Base-by-base conservation (phyloP, 2,797 vertebrate species). In the Zalophus californianus region DNA sequence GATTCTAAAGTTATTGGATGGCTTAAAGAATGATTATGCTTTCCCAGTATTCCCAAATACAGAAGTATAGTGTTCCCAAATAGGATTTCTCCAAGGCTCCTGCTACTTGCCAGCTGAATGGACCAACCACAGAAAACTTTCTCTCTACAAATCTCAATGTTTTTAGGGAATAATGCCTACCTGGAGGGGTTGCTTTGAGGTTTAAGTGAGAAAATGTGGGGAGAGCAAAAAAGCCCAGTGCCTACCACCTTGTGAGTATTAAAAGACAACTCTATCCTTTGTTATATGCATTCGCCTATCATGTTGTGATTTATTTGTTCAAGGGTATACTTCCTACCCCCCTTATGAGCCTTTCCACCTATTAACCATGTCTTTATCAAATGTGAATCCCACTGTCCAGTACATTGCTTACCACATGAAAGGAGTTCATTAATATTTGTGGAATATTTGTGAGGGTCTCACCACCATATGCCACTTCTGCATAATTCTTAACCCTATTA, bases 181-280 rank as follows among this genome's bases (percentile, higher is more conserved):
- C 23, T 72, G 90, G 60, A 88, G 7, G 16, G 50, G 0, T 68
- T 92, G 32, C 50, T 80, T 66, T 90, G 50, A 56, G 48, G 32
- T 70, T 90, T 93, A 86, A 84, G 48, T 82, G 38, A 90, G 58
- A 80, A 97, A 92, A 89, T 54, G 5, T 54, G 13, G 27, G 12
- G 64, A 66, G 12, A 95, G n/a, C 5, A 91, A 79, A 94, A 94
- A 78, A 29, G 3, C 3, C 16, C 52, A 73, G 35, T 52, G 48
- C 23, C 32, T n/a, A 72, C 25, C 8, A 92, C 29, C 35, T n/a
- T 62, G n/a, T 72, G 13, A 14, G 27, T 84, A 41, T 95, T 60
- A 83, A 92, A 86, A 84, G 38, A 88, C 56, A 95, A 80, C 14
- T n/a, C 2, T 66, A 15, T 50, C 20, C 18, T 95, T 93, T 89